Evolutionary conservation across 2,888 invertebrate species (phyloP), one percentile per base, ranked within the genome.

Genomic region (Hypena proboscidalis): DNA sequence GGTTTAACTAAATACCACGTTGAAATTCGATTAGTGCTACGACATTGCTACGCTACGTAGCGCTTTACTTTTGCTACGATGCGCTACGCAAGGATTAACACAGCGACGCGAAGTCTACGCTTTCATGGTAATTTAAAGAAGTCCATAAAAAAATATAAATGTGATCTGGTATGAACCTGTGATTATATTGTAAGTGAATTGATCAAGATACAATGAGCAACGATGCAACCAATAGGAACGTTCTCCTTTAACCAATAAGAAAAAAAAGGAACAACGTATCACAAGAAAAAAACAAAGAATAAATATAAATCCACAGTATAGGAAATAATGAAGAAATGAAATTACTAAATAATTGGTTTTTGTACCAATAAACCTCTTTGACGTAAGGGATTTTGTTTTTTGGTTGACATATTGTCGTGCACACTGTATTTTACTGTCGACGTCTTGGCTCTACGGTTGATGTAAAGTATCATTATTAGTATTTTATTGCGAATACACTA

Each of bases 381-480:
- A 50, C 33, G 44, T 58, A 46, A 45, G 35, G 31, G 46, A 47
- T 53, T 40, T 30, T 42, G 26, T 43, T 44, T 49, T 27, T 36
- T 38, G 48, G 25, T 34, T 52, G 52, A 60, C 53, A 54, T 54
- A 46, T 50, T 60, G 48, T 40, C 55, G 50, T 58, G 59, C 49
- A 52, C 51, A 48, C 53, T 53, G 50, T 49, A 46, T 60, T 64
- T 62, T 67, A 62, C 27, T 53, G 43, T 43, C 62, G 35, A 39
- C 46, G 44, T 58, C 43, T 52, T 55, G 59, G 52, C 48, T 47
- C 47, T 53, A 54, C 50, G 37, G 51, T 57, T 61, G 60, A 66
- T 53, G 40, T 63, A 51, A 50, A 61, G 52, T 48, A 55, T 48
- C 57, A 56, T 63, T 63, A 63, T 60, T 60, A 53, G 53, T 62